Evolutionary conservation across 1,140 invertebrate species (phyloP), one percentile per base, ranked within the genome.

Genomic region (Habropoda laboriosa): DNA sequence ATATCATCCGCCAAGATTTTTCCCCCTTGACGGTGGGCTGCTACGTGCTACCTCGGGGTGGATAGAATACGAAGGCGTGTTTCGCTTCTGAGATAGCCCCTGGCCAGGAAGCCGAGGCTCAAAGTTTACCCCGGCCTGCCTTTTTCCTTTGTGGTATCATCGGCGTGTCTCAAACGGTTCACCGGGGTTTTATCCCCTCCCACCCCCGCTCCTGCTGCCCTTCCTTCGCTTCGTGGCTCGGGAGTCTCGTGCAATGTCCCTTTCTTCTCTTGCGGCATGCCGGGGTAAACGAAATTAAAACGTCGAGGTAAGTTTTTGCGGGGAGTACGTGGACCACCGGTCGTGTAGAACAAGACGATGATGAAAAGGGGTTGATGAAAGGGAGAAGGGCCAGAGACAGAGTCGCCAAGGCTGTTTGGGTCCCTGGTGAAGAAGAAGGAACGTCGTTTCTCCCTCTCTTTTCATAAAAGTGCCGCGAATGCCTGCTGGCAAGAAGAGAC

Each of bases 251-350:
- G 24, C n/a, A n/a, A 0, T 30, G 24, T 40, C 60, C 38, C 18
- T 24, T 47, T 49, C 40, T 49, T 16, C 21, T 38, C 24, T 57
- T 49, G 70, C 66, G 49, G 53, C 42, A 72, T 67, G 64, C 70
- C 79, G 67, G 64, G 78, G 78, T 86, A 91, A 91, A 91, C 88
- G 90, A 91, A 91, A 92, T 91, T 91, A 91, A 92, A 92, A 91
- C 89, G 88, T 90, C 86, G 81, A 85, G 81, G 79, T 80, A 90
- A 91, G 88, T 91, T 91, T 89, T 79, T 70, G 63, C 82, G 67
- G n/a, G n/a, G 58, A 67, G 76, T 67, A 76, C 51, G 74, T 67
- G 82, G 61, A 61, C 55, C 61, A 47, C 72, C 16, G 18, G 7
- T 57, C 47, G 60, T 63, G 64, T 35, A 57, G 42, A 27, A 42